phyloP scores from a whole-genome alignment of 2,113 vertebrate genomes.

The Hipposideros armiger region DNA sequence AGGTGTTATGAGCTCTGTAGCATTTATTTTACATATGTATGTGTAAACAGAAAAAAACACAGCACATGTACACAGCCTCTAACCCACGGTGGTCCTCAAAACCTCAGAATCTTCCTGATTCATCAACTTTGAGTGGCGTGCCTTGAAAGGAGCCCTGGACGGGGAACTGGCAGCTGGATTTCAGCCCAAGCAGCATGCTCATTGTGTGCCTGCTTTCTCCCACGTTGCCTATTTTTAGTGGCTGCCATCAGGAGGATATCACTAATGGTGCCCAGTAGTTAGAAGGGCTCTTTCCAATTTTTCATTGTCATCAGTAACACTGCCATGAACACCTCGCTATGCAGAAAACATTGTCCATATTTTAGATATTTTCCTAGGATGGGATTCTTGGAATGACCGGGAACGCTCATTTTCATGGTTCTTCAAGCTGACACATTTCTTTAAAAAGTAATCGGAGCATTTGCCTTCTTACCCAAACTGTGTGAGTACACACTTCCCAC shows the following conservation, averaged over 20 bases:
- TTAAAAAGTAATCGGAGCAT: not conserved
- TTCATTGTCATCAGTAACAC: not conserved
- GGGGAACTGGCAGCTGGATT: not conserved
- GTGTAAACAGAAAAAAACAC: not conserved
- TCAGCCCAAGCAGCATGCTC: too few species aligned
- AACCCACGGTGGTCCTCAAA: not conserved
- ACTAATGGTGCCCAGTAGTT: accelerated
- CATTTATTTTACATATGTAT: not conserved
- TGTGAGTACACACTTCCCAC: not conserved
- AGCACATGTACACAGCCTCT: too few species aligned
- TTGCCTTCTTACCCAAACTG: not conserved
- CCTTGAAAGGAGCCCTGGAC: not conserved
- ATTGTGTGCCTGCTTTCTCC: not conserved
- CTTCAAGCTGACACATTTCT: not conserved
- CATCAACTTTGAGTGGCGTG: not conserved
- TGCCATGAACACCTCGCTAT: accelerated
- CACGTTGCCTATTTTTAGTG: not conserved
- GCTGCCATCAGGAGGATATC: not conserved
- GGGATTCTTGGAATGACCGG: not conserved
- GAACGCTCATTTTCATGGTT: not conserved
- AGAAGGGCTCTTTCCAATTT: not conserved
- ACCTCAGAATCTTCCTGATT: not conserved
- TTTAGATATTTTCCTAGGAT: not conserved
- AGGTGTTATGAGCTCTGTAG: accelerated
- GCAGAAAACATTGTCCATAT: not conserved